phyloP scores from a whole-genome alignment of 2,797 vertebrate genomes.

The Melopsittacus undulatus region DNA sequence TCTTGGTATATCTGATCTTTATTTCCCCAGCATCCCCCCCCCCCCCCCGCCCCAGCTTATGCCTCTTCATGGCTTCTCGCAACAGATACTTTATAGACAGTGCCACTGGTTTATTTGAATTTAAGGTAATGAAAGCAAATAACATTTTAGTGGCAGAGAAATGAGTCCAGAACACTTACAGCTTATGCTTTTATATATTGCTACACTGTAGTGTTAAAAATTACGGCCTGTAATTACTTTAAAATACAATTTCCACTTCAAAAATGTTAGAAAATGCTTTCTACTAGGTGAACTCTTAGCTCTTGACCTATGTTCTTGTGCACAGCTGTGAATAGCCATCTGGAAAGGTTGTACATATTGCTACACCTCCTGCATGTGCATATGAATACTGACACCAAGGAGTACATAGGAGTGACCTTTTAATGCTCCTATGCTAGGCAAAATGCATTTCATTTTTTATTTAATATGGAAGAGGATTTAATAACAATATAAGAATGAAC shows the following conservation, averaged over 20 bases:
- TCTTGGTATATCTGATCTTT: neutral
- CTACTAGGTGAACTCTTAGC: slow-evolving; percentile 14
- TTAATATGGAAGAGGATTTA: slow-evolving; percentile 36
- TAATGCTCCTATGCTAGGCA: neutral
- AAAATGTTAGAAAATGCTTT: slow-evolving; percentile 18
- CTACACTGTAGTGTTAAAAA: slow-evolving; percentile 31
- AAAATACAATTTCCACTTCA: slow-evolving; percentile 41
- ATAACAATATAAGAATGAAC: slow-evolving; percentile 38
- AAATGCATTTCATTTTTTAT: slow-evolving; percentile 46
- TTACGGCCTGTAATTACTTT: slow-evolving; percentile 48
- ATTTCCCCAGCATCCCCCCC: neutral
- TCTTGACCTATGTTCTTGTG: slow-evolving; percentile 23
- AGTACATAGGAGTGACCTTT: neutral
- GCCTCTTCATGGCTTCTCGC: neutral
- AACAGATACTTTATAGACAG: neutral
- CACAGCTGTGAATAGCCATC: neutral
- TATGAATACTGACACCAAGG: neutral
- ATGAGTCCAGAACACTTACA: slow-evolving; percentile 36
- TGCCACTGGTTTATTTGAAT: neutral
- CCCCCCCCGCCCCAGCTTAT: neutral
- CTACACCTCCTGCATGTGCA: neutral
- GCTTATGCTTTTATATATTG: slow-evolving; percentile 34
- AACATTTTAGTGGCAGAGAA: slow-evolving; percentile 46
- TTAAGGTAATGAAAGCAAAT: slow-evolving; percentile 55
- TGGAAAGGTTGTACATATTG: neutral